phyloP scores from a whole-genome alignment of 2,113 vertebrate genomes.

The Paratilapia polleni region DNA sequence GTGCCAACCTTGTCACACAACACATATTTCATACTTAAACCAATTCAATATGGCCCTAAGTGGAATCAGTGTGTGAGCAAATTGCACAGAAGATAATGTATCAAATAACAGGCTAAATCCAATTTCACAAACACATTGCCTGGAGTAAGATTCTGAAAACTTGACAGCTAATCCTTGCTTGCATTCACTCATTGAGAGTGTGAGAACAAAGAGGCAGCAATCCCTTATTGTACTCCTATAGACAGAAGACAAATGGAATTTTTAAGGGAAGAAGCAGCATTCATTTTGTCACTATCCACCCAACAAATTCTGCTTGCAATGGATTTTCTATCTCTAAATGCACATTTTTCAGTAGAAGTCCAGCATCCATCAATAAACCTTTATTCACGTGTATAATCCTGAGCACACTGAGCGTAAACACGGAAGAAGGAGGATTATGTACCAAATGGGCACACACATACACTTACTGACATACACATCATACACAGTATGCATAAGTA shows the following conservation, averaged over 20 bases:
- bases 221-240: conserved; percentile 47
- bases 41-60: conserved; percentile 49
- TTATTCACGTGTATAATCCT: conserved; percentile 53
- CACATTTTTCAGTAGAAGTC: conserved; percentile 31
- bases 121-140: conserved; percentile 64
- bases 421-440: conserved; percentile 15
- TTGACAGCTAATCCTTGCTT: conserved; percentile 32
- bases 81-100: conserved; percentile 57
- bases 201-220: conserved; percentile 25
- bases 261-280: conserved; percentile 29
- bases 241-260: conserved; percentile 44
- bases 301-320: conserved; percentile 30
- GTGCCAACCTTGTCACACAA: conserved; percentile 31
- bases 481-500: not conserved
- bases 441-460: not conserved
- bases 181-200: not conserved
- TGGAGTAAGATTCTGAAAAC: conserved; percentile 38
- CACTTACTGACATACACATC: not conserved
- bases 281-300: conserved; percentile 35
- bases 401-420: not conserved
- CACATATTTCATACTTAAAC: conserved; percentile 52
- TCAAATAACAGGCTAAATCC: conserved; percentile 58
- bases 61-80: conserved; percentile 50
- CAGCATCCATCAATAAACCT: conserved; percentile 35
- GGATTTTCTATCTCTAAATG: conserved; percentile 56